Conservation (phyloP, 2,888 invertebrate species). For the Erebia epiphron region DNA sequence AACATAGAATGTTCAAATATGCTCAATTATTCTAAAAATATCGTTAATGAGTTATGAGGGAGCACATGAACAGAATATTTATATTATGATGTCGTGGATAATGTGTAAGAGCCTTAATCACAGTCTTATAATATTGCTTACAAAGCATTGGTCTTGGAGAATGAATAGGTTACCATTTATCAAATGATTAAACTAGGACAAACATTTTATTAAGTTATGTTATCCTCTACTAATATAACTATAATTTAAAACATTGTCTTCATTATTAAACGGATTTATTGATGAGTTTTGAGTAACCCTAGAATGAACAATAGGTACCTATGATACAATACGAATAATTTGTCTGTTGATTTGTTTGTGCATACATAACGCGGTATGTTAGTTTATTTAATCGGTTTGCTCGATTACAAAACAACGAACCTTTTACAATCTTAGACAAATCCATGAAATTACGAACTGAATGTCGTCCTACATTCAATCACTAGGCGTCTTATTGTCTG, state of each 20-base stretch:
- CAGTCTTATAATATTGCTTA: conserved; percentile 1
- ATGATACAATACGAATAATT: no score
- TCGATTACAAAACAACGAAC: no score
- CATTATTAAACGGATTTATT: not conserved
- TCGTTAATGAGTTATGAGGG: conserved; percentile 1
- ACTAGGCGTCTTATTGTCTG: not conserved
- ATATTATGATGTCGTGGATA: not conserved
- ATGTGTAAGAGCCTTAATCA: not conserved
- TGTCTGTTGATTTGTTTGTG: no score
- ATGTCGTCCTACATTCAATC: no score
- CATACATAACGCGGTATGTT: no score
- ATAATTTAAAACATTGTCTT: not conserved
- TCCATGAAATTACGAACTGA: no score
- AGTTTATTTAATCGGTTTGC: no score
- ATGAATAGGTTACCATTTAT: not conserved
- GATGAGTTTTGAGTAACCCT: no score
- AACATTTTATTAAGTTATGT: not conserved
- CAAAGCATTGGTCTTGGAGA: not conserved
- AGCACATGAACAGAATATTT: not conserved
- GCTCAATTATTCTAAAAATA: not conserved
- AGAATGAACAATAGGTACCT: no score
- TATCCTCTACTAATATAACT: no score
- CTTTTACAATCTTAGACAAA: no score
- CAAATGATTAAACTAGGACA: not conserved
- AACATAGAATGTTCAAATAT: not conserved